Conservation (phyloP, 2,888 invertebrate genomes). For the Lasioglossum oenotherae region DNA sequence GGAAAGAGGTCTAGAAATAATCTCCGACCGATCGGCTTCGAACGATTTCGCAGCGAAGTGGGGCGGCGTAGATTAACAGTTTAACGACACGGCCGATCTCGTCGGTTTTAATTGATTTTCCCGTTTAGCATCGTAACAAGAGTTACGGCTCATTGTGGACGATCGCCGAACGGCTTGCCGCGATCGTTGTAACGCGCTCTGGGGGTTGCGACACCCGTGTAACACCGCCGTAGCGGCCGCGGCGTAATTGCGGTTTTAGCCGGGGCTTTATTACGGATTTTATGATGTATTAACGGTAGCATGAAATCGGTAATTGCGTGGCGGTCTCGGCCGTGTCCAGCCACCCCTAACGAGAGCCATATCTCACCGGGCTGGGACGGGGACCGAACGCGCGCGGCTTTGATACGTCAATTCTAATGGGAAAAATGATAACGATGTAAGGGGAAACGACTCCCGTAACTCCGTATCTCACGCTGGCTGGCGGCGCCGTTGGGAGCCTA, state of each 20-base stretch:
- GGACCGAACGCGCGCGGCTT: constrained; percentile 40
- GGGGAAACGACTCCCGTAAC: constrained; percentile 56
- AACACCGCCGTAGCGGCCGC: constrained; percentile 9
- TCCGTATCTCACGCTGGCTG: constrained; percentile 52
- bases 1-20: background rate
- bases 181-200: background rate
- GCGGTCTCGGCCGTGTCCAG: constrained; percentile 48
- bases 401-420: constrained; percentile 54
- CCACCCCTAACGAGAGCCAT: constrained; percentile 56
- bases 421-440: constrained; percentile 60
- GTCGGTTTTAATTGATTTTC: constrained; percentile 22
- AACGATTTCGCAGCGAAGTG: background rate
- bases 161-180: background rate
- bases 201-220: constrained; percentile 24
- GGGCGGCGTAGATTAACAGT: background rate
- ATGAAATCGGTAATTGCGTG: constrained; percentile 67
- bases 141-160: constrained; percentile 3
- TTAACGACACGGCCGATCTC: constrained; percentile 11
- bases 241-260: constrained; percentile 56
- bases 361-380: constrained; percentile 57
- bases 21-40: background rate
- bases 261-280: constrained; percentile 57
- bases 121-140: constrained; percentile 24
- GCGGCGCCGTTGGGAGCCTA: constrained; percentile 45
- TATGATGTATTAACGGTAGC: constrained; percentile 71